Conservation (phyloP, 2,888 invertebrate species). For the Drosophila monieri region DNA sequence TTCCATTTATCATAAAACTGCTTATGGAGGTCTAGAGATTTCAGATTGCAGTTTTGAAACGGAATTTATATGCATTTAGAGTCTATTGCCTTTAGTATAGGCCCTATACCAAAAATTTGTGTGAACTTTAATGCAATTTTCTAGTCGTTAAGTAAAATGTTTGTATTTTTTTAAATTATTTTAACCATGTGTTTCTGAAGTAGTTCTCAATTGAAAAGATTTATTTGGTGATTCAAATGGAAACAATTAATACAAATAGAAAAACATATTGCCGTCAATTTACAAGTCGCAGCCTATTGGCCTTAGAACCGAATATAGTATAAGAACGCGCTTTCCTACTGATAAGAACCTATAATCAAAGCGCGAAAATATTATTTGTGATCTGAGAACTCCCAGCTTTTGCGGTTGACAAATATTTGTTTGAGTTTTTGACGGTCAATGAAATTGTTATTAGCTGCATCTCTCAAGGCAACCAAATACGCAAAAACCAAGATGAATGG, state of each 20-base stretch:
- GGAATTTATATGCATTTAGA: slow-evolving; percentile 24
- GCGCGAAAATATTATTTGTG: slow-evolving; percentile 34
- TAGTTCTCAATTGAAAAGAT: not conserved
- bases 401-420: slow-evolving; percentile 30
- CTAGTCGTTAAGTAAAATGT: slow-evolving; percentile 31
- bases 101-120: slow-evolving; percentile 15
- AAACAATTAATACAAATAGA: not conserved
- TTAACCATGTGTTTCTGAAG: not conserved
- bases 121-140: slow-evolving; percentile 6
- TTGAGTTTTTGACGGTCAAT: slow-evolving; percentile 17
- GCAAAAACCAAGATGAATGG: slow-evolving; percentile 8
- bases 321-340: slow-evolving; percentile 10
- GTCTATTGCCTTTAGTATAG: not conserved
- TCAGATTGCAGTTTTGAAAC: not conserved
- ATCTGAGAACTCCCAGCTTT: slow-evolving; percentile 27
- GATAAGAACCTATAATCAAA: slow-evolving; percentile 18
- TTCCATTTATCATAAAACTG: not conserved
- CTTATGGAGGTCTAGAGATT: not conserved
- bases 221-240: not conserved
- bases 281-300: slow-evolving; percentile 14
- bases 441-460: slow-evolving; percentile 30
- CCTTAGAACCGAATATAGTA: not conserved
- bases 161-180: not conserved
- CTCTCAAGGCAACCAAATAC: slow-evolving; percentile 9
- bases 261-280: slow-evolving; percentile 12